Percentiles rank a stretch among this genome's conserved stretches.
These are phyloP conservation scores for Allolobophora icterica DNA, from an alignment of 2,888 invertebrate genomes.

Conservation along the genomic window DNA sequence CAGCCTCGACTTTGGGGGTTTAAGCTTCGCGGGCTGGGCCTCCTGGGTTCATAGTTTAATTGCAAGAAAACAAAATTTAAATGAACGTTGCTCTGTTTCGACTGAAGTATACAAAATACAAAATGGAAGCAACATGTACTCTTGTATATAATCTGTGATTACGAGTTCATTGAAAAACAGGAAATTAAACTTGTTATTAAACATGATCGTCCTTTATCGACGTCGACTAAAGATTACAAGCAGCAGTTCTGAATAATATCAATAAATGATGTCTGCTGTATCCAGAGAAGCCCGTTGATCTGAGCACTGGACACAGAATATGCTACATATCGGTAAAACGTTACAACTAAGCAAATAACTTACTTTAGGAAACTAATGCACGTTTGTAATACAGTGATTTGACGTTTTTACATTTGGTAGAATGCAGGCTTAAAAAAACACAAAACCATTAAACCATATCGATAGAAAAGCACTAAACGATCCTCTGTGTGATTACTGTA, in stretches of 20 bases:
- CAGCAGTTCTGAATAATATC: slow-evolving; percentile 8
- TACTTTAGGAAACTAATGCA: neutral
- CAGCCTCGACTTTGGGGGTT: neutral
- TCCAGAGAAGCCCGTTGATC: neutral
- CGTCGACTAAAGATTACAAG: neutral
- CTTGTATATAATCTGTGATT: neutral
- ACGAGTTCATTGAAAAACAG: neutral
- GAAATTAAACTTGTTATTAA: neutral
- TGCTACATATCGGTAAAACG: neutral
- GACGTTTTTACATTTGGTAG: neutral
- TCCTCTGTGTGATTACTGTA: neutral
- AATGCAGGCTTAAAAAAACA: neutral
- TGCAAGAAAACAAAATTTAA: neutral
- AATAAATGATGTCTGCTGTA: neutral
- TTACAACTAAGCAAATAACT: neutral
- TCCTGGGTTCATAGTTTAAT: too few relatives aligned
- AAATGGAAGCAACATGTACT: neutral
- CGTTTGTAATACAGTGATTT: neutral
- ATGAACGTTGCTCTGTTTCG: neutral
- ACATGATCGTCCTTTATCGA: neutral
- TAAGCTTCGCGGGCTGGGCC: neutral
- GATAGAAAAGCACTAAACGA: neutral
- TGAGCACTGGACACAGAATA: neutral
- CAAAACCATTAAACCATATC: neutral
- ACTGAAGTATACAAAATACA: slow-evolving; percentile 2